Evolutionary conservation across 2,113 vertebrate genomes (phyloP).

Genomic region (Gymnobelideus leadbeateri): DNA sequence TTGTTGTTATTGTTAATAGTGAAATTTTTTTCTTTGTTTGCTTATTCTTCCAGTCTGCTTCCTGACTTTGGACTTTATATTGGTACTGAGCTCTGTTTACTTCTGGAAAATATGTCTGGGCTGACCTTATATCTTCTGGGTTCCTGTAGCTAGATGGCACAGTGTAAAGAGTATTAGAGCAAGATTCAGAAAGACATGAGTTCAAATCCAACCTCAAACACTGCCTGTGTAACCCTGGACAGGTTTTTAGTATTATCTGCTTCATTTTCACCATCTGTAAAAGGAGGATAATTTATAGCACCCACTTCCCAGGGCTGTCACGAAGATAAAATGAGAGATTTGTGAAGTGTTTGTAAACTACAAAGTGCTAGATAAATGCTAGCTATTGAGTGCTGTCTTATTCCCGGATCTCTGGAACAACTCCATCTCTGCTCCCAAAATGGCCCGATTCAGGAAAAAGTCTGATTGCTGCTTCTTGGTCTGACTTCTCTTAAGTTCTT

Average conservation of each 20-base stretch:
- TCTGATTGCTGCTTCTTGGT: not conserved
- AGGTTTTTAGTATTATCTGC: not conserved
- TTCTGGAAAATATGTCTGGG: not conserved
- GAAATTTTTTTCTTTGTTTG: not conserved
- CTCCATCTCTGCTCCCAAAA: not conserved
- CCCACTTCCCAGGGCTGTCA: not conserved
- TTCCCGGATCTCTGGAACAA: not conserved
- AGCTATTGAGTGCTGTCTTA: not conserved
- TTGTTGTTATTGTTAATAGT: not conserved
- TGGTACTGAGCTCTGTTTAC: not conserved
- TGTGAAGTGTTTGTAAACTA: not conserved
- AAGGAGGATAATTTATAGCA: not conserved
- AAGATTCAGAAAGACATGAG: not conserved
- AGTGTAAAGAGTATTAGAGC: not conserved
- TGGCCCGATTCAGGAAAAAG: not conserved
- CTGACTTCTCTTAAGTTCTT: not conserved
- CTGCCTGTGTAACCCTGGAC: not conserved
- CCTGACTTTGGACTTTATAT: not conserved
- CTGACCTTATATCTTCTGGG: not conserved
- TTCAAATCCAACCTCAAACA: not conserved
- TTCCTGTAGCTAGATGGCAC: not conserved
- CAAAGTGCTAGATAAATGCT: not conserved
- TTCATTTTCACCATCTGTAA: not conserved
- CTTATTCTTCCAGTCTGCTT: not conserved
- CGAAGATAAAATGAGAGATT: not conserved